phyloP scores from a whole-genome alignment of 2,113 vertebrate genomes.

The Falco punctatus region DNA sequence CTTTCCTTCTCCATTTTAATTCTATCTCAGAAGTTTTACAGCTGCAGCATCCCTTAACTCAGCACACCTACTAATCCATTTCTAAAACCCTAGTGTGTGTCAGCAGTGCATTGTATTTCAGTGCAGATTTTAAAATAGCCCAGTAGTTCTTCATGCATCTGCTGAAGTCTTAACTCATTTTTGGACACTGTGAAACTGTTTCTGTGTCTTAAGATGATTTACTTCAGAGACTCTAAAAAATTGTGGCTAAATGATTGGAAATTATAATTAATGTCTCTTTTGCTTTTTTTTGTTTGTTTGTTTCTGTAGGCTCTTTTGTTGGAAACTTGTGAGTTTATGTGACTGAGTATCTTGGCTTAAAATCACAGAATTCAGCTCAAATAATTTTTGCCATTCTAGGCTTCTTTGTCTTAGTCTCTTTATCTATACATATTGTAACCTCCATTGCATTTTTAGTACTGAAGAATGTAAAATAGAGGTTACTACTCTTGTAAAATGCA shows the following conservation, averaged over 20 bases:
- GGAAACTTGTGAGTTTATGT: conserved; percentile 27
- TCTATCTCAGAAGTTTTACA: conserved; percentile 83
- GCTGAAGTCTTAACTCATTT: conserved; percentile 62
- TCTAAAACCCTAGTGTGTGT: conserved; percentile 73
- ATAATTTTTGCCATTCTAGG: conserved; percentile 52
- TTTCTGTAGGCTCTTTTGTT: conserved; percentile 14
- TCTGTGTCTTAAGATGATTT: conserved; percentile 19
- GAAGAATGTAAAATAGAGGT: conserved; percentile 56
- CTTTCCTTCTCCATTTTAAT: conserved; percentile 79
- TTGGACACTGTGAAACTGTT: conserved; percentile 47
- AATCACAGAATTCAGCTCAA: not conserved
- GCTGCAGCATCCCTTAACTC: conserved; percentile 77
- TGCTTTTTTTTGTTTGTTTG: not conserved
- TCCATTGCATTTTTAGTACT: conserved; percentile 28
- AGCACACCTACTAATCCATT: conserved; percentile 76
- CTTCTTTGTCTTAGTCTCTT: conserved; percentile 55
- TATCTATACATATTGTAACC: conserved; percentile 7
- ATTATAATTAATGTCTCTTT: conserved; percentile 17
- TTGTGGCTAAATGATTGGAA: not conserved
- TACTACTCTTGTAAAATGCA: conserved; percentile 60
- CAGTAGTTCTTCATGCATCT: conserved; percentile 58
- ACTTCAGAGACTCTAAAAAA: conserved; percentile 49
- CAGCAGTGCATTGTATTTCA: conserved; percentile 63
- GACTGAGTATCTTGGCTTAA: not conserved
- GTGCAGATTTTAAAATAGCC: conserved; percentile 60